Evolutionary conservation across 2,888 invertebrate genomes (phyloP), one percentile per base, ranked within the genome.

Genomic region (Tenthredo amoena): DNA sequence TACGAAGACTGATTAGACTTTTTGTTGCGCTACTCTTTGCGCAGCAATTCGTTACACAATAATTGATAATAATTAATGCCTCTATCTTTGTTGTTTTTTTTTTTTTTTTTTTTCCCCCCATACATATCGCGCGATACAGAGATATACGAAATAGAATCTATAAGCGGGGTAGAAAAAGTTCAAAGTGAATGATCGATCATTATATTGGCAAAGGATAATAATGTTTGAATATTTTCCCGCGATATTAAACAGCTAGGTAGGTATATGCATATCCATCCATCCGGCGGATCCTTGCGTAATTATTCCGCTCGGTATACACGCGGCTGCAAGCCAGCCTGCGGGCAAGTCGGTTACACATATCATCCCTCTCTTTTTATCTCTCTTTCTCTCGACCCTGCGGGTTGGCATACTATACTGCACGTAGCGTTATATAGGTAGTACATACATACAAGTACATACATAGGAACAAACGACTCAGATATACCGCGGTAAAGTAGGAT

Each of bases 11-110:
- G 91, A 92, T 92, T 55, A 55, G 55, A n/a, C n/a, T 55, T 55
- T 55, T 55, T 50, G 26, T 50, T 50, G 40, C 26, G 21, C 71
- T 31, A 37, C 15, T 40, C n/a, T 10, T 43, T 37, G 21, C n/a
- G 12, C 37, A 21, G 91, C 92, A 55, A 50, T 55, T 34, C 55
- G 55, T 76, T 76, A 76, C 55, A 74, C 40, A 12, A 55, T 77
- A 93, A 92, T 93, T 91, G 91, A 91, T 91, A 91, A 92, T 92
- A 93, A 93, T 93, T 92, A 92, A 92, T 90, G 91, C 92, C 91
- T 47, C 0, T 10, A 89, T 91, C 91, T 90, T 58, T 58, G 2
- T 50, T 91, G 91, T 89, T 90, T 92, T 91, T 92, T 92, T 91
- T 15, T 68, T 37, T 26, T 7, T 15, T 1, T 18, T 18, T 2